A percentile compares a stretch with the other conserved stretches of the same genome.
phyloP scores from a whole-genome alignment of 2,113 vertebrate species.

The Lepidothrix coronata region DNA sequence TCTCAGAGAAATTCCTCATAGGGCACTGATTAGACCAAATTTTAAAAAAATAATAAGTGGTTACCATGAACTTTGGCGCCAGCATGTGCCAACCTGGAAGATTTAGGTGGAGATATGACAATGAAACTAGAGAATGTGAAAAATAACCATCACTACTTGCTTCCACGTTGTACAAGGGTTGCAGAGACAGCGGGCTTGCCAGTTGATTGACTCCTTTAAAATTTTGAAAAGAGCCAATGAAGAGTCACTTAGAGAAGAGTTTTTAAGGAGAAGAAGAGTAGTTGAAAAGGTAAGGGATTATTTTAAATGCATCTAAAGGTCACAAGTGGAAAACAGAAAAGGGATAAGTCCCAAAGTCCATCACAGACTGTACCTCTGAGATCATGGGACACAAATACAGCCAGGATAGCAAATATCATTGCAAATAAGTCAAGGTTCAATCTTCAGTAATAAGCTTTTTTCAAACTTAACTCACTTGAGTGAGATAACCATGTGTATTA shows the following conservation, averaged over 20 bases:
- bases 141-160: not conserved
- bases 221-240: not conserved
- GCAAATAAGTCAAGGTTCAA: not conserved
- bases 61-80: slow-evolving; percentile 76
- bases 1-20: not conserved
- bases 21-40: not conserved
- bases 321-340: not conserved
- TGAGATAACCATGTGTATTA: not conserved
- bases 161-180: not conserved
- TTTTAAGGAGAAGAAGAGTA: not conserved
- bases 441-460: not conserved
- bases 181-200: not conserved
- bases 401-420: not conserved
- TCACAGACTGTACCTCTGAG: not conserved
- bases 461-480: not conserved
- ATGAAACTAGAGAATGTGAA: not conserved
- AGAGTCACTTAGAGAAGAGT: not conserved
- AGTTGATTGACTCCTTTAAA: not conserved
- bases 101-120: not conserved
- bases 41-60: not conserved
- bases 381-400: not conserved
- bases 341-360: not conserved
- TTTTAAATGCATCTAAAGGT: not conserved
- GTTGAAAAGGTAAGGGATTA: not conserved
- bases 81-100: not conserved